Evolutionary conservation across 2,888 invertebrate species (phyloP), one percentile per base, ranked within the genome.

Genomic region (Napeogenes sylphis): DNA sequence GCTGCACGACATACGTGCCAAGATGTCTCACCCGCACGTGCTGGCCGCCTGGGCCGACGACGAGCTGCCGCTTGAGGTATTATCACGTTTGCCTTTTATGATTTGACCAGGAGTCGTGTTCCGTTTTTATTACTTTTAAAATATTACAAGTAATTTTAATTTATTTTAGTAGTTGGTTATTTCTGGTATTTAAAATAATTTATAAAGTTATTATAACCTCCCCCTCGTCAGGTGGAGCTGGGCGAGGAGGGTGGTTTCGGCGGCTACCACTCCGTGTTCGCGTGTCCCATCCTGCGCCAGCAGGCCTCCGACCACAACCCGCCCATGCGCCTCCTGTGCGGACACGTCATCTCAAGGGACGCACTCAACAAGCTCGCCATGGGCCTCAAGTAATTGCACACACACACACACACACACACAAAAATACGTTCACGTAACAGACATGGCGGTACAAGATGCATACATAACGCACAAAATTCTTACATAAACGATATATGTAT

Each of bases 311-410:
- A 98, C 73, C 93, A 93, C 72, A 99, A 99, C 92, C 99, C 99
- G 62, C 99, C 99, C 14, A 98, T 99, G 95, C 93, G 98, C 70
- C 92, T 99, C 67, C 94, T 97, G 3, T 99, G 99, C 86, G 99
- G 99, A 3, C 99, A 99, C 91, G 99, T 99, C 66, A 99, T 99
- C 76, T 98, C 98, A 3, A 93, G 96, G 71, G 99, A 99, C 90
- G 99, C 99, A 55, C 93, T 99, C 70, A 96, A 96, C 85, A 99
- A 99, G 90, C 93, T 99, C 60, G 96, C 97, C 70, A 96, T 94
- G 84, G 97, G 96, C 57, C 97, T 73, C 85, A 98, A 98, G 97
- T 97, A 42, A 79, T 84, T 75, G 14, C 21, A 10, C 46, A 62
- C 42, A n/a, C n/a, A 59, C 33, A 53, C 45, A 51, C 51, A 30